Evolutionary conservation across 30 jellyfish, hydroid and myxozoan species (phyloP).

Genomic region (Clytia hemisphaerica): DNA sequence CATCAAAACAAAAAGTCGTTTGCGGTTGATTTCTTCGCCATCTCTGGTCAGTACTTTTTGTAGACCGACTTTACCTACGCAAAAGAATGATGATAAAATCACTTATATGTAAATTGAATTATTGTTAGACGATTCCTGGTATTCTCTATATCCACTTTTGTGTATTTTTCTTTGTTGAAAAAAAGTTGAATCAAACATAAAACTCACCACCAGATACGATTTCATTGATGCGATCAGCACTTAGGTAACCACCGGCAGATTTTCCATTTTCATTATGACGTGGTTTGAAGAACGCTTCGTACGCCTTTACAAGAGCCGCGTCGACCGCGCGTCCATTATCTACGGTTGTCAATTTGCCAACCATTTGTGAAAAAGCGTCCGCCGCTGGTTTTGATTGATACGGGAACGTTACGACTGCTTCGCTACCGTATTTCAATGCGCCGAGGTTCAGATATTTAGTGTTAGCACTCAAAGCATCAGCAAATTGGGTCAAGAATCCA

Average conservation of each 20-base stretch:
- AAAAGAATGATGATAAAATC: no score
- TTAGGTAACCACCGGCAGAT: no score
- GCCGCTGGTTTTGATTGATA: conserved; percentile 13
- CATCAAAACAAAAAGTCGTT: conserved; percentile 12
- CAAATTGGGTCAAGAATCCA: neutral
- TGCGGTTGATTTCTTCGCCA: no score
- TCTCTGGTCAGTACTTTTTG: no score
- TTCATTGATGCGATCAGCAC: no score
- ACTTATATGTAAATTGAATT: no score
- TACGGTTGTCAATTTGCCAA: conserved; percentile 15
- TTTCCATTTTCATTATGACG: neutral
- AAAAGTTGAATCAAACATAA: no score
- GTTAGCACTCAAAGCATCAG: neutral
- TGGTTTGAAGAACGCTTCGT: neutral
- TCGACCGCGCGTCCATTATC: neutral
- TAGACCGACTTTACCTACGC: no score
- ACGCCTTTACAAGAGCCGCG: conserved; percentile 7
- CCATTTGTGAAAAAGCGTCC: conserved; percentile 20
- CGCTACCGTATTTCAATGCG: conserved; percentile 5
- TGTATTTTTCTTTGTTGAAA: no score
- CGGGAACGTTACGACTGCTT: conserved; percentile 17
- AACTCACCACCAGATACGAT: no score
- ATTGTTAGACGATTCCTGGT: no score
- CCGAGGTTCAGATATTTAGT: conserved; percentile 24
- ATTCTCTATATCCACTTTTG: no score